Evolutionary conservation across 2,797 vertebrate species (phyloP), one percentile per base, ranked within the genome.

Genomic region (Loris lydekkerianus): DNA sequence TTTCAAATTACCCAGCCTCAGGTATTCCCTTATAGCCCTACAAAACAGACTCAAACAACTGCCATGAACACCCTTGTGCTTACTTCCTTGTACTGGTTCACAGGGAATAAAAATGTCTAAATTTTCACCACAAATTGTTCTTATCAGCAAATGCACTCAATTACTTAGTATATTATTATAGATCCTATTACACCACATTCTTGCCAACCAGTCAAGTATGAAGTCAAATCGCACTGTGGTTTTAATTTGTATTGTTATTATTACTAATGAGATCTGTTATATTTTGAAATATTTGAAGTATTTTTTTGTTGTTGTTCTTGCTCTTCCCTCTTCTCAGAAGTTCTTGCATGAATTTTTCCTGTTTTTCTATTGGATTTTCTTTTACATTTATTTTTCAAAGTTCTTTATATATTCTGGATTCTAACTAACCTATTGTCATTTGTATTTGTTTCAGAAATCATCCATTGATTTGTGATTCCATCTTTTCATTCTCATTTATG

Each of bases 181-280:
- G 6, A 84, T 46, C 18, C 75, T 83, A 31, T 72, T 84, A 76
- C n/a, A 69, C 7, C 20, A 58, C 11, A 58, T 91, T 94, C 60
- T 73, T 93, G n/a, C 20, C 46, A 81, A 43, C 15, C 86, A 58
- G 56, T 37, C 58, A 89, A 91, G 92, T 61, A 49, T 37, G 21
- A 93, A 87, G 60, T 88, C 5, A 78, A 88, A 25, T 40, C 85
- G 43, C 46, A 80, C 46, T 86, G 29, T 78, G 31, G 15, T 46
- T 96, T 89, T 89, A 91, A 86, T 94, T 87, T 94, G 8, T 21
- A 86, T 89, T 86, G 91, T 92, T 89, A 70, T 85, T 34, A 56
- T 86, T 49, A 34, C 15, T 92, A 93, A 63, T 88, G 77, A 92
- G 21, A 46, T 95, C 60, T 88, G 21, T 83, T 75, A 34, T 46